Percentiles rank a stretch among this genome's conserved stretches.
Conservation (phyloP, 2,113 vertebrate genomes). For the Rallus limicola region DNA sequence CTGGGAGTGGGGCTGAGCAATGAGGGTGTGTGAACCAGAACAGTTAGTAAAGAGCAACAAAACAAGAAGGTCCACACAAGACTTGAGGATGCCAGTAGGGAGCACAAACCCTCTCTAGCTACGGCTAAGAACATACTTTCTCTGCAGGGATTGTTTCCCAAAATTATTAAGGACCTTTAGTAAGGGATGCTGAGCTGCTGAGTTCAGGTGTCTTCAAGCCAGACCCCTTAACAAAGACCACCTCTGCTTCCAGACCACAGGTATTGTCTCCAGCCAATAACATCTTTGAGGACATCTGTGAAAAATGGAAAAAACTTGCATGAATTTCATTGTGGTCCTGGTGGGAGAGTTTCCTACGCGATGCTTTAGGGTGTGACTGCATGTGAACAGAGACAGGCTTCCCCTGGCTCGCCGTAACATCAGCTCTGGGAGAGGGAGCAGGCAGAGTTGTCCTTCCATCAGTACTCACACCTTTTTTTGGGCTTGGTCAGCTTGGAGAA, state of each 20-base stretch:
- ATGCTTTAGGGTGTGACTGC: not conserved
- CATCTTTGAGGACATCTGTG: not conserved
- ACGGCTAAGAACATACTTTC: not conserved
- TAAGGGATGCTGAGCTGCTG: not conserved
- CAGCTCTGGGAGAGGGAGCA: not conserved
- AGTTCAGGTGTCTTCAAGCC: not conserved
- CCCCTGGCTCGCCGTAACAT: too few relatives aligned
- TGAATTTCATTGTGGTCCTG: not conserved
- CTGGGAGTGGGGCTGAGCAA: not conserved
- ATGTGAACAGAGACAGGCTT: not conserved
- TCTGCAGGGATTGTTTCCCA: not conserved
- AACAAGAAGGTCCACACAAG: not conserved
- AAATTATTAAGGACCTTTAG: not conserved
- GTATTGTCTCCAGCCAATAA: not conserved
- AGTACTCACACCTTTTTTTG: not conserved
- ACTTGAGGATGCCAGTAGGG: not conserved
- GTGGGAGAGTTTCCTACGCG: not conserved
- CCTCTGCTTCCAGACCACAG: not conserved
- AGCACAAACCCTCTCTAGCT: not conserved
- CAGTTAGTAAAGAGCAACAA: not conserved
- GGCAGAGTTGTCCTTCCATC: rapidly evolving
- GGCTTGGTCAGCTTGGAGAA: too few relatives aligned
- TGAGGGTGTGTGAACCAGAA: not conserved
- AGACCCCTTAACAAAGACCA: not conserved
- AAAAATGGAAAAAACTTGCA: not conserved